Conservation (phyloP, 2,113 vertebrate species). For the Mormyrus iriodes region DNA sequence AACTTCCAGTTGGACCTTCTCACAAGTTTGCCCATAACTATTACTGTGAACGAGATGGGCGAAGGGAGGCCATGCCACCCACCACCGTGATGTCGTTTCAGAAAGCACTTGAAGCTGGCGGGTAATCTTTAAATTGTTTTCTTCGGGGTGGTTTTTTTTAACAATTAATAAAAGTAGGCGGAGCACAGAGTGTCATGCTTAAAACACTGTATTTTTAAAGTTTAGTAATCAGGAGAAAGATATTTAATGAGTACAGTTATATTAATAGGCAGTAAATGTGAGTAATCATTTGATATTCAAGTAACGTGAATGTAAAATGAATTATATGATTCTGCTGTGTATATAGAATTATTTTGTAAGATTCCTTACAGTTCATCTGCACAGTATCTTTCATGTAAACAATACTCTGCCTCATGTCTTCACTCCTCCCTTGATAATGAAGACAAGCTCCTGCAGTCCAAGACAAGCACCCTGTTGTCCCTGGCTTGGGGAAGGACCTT, state of each 20-base stretch:
- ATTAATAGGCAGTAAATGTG: neutral
- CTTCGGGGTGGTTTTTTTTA: neutral
- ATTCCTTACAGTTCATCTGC: neutral
- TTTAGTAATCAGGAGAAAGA: neutral
- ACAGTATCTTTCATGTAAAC: neutral
- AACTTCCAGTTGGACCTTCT: constrained; percentile 77
- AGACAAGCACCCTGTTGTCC: constrained; percentile 67
- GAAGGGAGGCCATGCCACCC: constrained; percentile 72
- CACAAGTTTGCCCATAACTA: constrained; percentile 80
- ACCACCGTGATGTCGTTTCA: constrained; percentile 66
- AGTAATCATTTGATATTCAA: neutral
- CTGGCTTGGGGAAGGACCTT: constrained; percentile 60
- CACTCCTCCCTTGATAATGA: neutral
- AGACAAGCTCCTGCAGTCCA: constrained; percentile 55
- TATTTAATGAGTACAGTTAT: neutral
- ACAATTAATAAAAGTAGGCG: neutral
- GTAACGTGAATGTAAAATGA: neutral
- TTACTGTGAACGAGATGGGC: constrained; percentile 80
- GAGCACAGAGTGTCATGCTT: neutral
- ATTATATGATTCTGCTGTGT: neutral
- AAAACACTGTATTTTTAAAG: neutral
- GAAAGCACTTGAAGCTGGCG: constrained; percentile 65
- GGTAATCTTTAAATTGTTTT: constrained; percentile 53
- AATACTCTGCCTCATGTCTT: neutral
- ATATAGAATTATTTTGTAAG: neutral